Evolutionary conservation across 2,888 invertebrate genomes (phyloP).

Genomic region (Copidosoma aretas): DNA sequence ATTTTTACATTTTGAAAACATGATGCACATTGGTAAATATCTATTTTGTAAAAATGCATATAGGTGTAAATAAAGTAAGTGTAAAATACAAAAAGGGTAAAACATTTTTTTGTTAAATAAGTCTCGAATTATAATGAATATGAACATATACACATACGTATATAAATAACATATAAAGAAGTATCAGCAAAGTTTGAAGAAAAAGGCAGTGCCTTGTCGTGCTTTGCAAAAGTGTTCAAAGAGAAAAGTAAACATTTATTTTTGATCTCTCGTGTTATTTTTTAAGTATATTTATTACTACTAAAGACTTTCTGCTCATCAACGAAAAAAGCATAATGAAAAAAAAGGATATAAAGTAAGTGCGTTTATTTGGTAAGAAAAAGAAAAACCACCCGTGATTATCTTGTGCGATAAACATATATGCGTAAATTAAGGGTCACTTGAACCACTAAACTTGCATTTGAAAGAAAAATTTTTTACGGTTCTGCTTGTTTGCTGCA

Average conservation of each 20-base stretch:
- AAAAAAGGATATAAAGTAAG: not conserved
- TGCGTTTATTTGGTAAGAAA: too few relatives aligned
- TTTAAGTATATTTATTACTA: conserved; percentile 30
- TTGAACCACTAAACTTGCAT: conserved; percentile 28
- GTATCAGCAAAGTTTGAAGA: conserved; percentile 15
- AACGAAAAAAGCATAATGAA: conserved; percentile 27
- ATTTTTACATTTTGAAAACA: too few relatives aligned
- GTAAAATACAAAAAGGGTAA: too few relatives aligned
- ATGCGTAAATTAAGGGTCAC: conserved; percentile 20
- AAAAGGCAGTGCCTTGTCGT: conserved; percentile 28
- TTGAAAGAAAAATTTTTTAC: conserved; percentile 26
- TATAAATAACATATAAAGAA: conserved; percentile 2
- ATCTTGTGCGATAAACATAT: conserved; percentile 32
- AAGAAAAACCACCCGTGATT: too few relatives aligned
- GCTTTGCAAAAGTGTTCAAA: conserved; percentile 36
- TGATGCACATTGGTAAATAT: too few relatives aligned
- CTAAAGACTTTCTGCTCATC: conserved; percentile 18
- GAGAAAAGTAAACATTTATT: conserved; percentile 35
- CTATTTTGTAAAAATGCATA: too few relatives aligned
- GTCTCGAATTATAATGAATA: too few relatives aligned
- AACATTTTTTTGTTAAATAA: too few relatives aligned
- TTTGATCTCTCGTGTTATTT: conserved; percentile 38
- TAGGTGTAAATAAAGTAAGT: too few relatives aligned
- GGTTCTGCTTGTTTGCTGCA: too few relatives aligned
- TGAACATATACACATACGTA: not conserved